Base-by-base conservation (phyloP, 2,888 invertebrate genomes). In the Lithosia quadra region DNA sequence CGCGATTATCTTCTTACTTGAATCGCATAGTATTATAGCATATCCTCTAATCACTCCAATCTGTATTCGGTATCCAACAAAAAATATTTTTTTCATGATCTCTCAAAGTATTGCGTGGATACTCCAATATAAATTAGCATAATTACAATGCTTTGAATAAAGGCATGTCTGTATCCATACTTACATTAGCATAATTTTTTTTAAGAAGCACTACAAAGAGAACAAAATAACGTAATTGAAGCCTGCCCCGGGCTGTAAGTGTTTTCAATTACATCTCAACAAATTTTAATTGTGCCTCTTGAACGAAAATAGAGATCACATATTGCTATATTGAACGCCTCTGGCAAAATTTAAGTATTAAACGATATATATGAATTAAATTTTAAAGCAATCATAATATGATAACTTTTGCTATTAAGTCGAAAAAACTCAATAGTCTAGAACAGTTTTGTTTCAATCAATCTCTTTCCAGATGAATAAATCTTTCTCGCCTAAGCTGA, bases 221-320 rank as follows among this genome's bases (percentile, higher is more conserved):
- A 66, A 71, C 63, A 75, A 18, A 36, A 39, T 18, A 49, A 1
- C 24, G 24, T 74, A 69, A 77, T 77, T 72, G 71, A 64, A 72
- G 63, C 34, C 34, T 59, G 67, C 68, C 66, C 36, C 43, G 33
- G 70, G 72, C 56, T 28, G 65, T 65, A 72, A 76, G 74, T 74
- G 71, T 70, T 60, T 65, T 80, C 79, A 79, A 80, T 80, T 80
- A 79, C 72, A 74, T 70, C 72, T 74, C 71, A 72, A 80, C 69
- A 39, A 73, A 78, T 74, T 73, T 76, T 57, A 71, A 80, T 72
- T 68, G 65, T 68, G 57, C 70, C 67, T 61, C 72, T 76, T 22
- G 74, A 74, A 74, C 78, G 60, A 70, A 79, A 71, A 74, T 78
- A 76, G 60, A 58, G 55, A 62, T 69, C 69, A 80, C 72, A 74